Conservation (phyloP, 2,113 vertebrate genomes). For the Apistogramma diplotaenia region DNA sequence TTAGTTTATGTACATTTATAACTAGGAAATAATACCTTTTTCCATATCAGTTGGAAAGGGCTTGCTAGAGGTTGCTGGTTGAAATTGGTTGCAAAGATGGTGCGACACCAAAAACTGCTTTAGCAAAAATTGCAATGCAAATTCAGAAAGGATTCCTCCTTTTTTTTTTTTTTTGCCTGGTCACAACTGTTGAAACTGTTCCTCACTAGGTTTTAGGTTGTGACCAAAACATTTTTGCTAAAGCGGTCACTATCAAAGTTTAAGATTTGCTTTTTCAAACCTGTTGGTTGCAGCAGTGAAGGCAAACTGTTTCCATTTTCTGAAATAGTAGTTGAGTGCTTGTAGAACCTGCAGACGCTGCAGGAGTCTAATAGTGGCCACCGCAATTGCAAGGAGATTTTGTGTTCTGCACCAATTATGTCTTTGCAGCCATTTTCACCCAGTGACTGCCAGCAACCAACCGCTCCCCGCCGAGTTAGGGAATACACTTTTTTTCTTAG, state of each 20-base stretch:
- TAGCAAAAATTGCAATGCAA: not conserved
- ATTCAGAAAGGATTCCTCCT: too few species aligned
- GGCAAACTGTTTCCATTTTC: not conserved
- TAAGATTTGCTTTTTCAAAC: not conserved
- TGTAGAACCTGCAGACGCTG: not conserved
- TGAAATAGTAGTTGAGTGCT: not conserved
- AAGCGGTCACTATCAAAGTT: too few species aligned
- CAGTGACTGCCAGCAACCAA: not conserved
- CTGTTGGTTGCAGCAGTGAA: not conserved
- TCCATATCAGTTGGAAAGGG: not conserved
- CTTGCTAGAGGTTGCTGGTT: not conserved
- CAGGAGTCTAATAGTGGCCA: not conserved
- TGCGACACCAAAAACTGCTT: not conserved
- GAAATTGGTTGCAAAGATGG: not conserved
- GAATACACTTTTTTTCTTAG: not conserved
- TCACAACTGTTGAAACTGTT: too few species aligned
- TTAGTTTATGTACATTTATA: not conserved
- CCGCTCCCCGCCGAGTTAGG: not conserved
- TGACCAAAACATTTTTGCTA: too few species aligned
- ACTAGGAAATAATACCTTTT: not conserved
- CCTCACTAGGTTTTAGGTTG: too few species aligned
- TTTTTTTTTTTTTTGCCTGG: too few species aligned
- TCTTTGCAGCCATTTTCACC: not conserved
- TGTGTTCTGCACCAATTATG: not conserved
- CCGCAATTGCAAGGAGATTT: not conserved